Conservation (phyloP, 2,797 vertebrate species). For the Sebastes paucispinis region DNA sequence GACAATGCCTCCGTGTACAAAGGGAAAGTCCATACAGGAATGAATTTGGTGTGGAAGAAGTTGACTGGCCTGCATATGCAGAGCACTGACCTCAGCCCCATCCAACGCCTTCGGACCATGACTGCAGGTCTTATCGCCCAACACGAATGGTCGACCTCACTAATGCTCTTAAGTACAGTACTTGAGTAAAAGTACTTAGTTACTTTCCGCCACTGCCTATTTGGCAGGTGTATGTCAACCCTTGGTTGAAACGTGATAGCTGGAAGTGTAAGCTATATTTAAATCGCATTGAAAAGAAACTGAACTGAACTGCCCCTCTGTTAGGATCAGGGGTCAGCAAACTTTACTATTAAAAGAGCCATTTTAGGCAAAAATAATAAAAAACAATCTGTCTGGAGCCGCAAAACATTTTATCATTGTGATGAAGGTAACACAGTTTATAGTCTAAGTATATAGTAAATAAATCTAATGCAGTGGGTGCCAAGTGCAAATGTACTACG, state of each 20-base stretch:
- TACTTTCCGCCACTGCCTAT: too few species aligned
- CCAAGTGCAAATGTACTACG: too few species aligned
- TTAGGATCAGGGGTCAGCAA: not conserved
- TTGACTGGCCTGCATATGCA: not conserved
- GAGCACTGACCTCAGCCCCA: not conserved
- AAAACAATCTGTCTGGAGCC: too few species aligned
- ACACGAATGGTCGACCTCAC: conserved; percentile 11
- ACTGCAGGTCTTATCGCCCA: conserved; percentile 9
- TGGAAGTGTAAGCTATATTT: not conserved
- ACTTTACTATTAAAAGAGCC: too few species aligned
- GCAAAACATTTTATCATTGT: too few species aligned
- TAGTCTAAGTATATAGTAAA: too few species aligned
- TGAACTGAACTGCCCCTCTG: conserved; percentile 13
- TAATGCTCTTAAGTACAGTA: conserved; percentile 1
- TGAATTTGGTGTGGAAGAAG: not conserved
- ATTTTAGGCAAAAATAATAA: too few species aligned
- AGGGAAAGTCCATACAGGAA: not conserved
- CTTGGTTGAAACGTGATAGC: not conserved
- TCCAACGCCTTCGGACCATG: not conserved
- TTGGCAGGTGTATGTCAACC: not conserved
- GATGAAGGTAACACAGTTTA: too few species aligned
- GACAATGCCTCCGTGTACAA: not conserved
- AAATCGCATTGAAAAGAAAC: conserved; percentile 18
- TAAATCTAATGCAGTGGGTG: too few species aligned
- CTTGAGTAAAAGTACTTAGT: too few species aligned